phyloP scores from a whole-genome alignment of 2,113 vertebrate genomes.

The Rhinogobius similis region DNA sequence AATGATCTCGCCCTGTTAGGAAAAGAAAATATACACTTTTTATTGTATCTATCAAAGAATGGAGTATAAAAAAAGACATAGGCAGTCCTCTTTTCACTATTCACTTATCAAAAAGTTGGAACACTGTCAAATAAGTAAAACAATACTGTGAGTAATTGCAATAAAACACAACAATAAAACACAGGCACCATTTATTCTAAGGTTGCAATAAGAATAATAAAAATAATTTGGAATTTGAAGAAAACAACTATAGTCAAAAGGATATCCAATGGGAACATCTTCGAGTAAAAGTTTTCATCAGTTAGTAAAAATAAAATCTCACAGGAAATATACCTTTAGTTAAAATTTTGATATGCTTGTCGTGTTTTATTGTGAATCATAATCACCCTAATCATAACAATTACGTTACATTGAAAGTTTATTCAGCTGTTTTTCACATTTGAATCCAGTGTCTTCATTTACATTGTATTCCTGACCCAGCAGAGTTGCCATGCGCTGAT shows the following conservation, averaged over 20 bases:
- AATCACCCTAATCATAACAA: not conserved
- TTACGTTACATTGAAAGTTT: not conserved
- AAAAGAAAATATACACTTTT: not conserved
- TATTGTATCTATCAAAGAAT: not conserved
- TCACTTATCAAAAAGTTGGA: not conserved
- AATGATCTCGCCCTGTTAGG: not conserved
- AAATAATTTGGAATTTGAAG: too few relatives aligned
- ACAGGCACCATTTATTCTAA: too few relatives aligned
- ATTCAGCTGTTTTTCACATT: not conserved
- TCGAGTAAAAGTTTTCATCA: too few relatives aligned
- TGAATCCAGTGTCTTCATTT: slow-evolving; percentile 2
- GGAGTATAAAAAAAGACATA: not conserved
- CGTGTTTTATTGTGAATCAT: not conserved
- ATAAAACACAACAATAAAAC: too few relatives aligned
- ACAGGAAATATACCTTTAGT: too few relatives aligned
- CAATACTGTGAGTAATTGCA: not conserved
- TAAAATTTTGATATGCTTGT: too few relatives aligned
- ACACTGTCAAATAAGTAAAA: not conserved
- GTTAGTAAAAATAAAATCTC: too few relatives aligned
- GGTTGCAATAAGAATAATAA: too few relatives aligned
- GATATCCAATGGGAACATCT: too few relatives aligned
- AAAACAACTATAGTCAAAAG: too few relatives aligned
- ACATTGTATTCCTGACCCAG: not conserved
- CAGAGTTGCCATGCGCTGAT: not conserved
- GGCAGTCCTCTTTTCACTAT: not conserved